Conservation (phyloP, 2,113 vertebrate genomes). For the Zosterops japonicus region DNA sequence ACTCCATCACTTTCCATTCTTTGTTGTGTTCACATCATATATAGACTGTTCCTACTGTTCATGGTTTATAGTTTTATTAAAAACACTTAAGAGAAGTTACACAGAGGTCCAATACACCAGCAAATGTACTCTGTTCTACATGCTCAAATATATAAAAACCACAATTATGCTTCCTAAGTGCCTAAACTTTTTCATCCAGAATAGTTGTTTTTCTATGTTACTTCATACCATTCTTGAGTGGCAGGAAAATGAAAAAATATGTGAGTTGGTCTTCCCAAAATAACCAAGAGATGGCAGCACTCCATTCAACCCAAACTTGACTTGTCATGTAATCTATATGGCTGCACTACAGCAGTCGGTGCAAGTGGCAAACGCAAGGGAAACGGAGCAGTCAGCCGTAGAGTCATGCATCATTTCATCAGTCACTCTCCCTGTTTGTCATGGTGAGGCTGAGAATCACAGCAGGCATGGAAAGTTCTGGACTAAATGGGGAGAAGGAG, state of each 20-base stretch:
- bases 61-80: not conserved
- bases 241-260: not conserved
- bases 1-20: not conserved
- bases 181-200: not conserved
- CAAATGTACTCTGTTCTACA: not conserved
- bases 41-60: not conserved
- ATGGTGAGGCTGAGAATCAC: not conserved
- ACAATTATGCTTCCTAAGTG: slow-evolving; percentile 20
- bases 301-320: slow-evolving; percentile 11
- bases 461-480: not conserved
- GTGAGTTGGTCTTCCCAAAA: not conserved
- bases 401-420: not conserved
- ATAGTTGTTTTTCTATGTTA: not conserved
- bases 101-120: not conserved
- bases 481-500: not conserved
- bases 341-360: not conserved
- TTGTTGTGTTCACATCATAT: not conserved
- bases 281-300: slow-evolving; percentile 61
- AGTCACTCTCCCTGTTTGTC: not conserved
- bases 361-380: not conserved
- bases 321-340: not conserved
- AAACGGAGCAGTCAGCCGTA: not conserved
- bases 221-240: not conserved
- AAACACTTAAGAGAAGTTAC: not conserved
- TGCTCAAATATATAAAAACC: not conserved